Base-by-base conservation (phyloP, 2,113 vertebrate species). In the Copsychus sechellarum region DNA sequence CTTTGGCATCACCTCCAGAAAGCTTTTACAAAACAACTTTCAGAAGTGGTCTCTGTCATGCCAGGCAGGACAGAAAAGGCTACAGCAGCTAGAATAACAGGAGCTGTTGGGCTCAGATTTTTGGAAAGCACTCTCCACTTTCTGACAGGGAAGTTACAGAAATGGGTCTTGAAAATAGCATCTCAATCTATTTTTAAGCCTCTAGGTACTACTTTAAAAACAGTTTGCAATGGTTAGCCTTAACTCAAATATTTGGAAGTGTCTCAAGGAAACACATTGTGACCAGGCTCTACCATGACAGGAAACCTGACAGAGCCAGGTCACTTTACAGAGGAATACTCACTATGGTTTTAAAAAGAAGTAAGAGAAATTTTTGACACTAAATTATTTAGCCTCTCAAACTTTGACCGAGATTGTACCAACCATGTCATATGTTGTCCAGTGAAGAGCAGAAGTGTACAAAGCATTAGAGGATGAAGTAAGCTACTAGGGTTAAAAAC, bases 101-200 rank as follows among this genome's bases (percentile, higher is more conserved):
- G 28, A 94, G 57, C 25, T 69, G 24, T 10, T 57, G 1, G 34
- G 16, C 23, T 71, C 64, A 53, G 40, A 58, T 69, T 80, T 88
- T 51, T 54, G 28, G 42, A 79, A 78, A 74, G 38, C 0, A 0
- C 19, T 74, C 25, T 67, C 53, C 13, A 9, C 24, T 81, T 45
- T 79, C n/a, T 93, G 22, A 50, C 11, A 79, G 25, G 20, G 31
- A 58, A 91, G 11, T 65, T 69, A 88, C 21, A 89, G 48, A 90
- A 88, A 81, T 18, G 11, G 1, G 16, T 79, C 95, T 78, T 76
- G 66, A 76, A 92, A 78, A 82, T 24, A 74, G 29, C 58, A 29
- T 26, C 81, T 80, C 82, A 84, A 94, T 82, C 87, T 93, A 88
- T 60, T 95, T 77, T 93, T 57, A 94, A 67, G 53, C 33, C 40